These are phyloP conservation scores for Furcula furcula DNA, from an alignment of 2,888 invertebrate genomes.

Conservation along the genomic window DNA sequence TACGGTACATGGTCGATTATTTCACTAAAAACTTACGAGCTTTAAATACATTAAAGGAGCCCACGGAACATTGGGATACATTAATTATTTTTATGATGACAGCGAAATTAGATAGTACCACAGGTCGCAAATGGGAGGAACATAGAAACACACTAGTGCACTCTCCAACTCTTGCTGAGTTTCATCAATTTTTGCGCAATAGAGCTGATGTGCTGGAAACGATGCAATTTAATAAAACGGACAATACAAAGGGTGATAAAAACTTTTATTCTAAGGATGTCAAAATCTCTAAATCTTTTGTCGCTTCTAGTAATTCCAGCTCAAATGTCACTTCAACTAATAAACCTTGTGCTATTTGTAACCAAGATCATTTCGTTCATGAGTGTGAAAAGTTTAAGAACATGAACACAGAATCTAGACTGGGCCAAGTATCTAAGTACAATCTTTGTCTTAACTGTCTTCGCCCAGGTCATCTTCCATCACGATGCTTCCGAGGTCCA, in stretches of 20 bases:
- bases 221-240: too few species aligned
- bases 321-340: too few species aligned
- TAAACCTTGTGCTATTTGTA: background rate
- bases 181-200: background rate
- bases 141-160: background rate
- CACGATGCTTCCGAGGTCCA: background rate
- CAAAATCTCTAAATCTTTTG: too few species aligned
- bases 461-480: background rate
- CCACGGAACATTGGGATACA: slow-evolving; percentile 1
- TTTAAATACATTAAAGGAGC: background rate
- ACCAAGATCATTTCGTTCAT: background rate
- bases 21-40: slow-evolving; percentile 1
- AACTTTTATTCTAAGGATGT: too few species aligned
- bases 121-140: slow-evolving; percentile 4
- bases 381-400: background rate
- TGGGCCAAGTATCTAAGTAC: background rate
- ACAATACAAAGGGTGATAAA: too few species aligned
- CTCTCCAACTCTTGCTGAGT: background rate
- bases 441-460: background rate
- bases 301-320: background rate
- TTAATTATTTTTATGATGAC: slow-evolving; percentile 2
- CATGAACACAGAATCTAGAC: too few species aligned
- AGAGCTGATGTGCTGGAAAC: slow-evolving; percentile 1
- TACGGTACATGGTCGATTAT: background rate
- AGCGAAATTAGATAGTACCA: background rate